phyloP scores from a whole-genome alignment of 2,888 invertebrate genomes.

The Therioaphis trifolii region DNA sequence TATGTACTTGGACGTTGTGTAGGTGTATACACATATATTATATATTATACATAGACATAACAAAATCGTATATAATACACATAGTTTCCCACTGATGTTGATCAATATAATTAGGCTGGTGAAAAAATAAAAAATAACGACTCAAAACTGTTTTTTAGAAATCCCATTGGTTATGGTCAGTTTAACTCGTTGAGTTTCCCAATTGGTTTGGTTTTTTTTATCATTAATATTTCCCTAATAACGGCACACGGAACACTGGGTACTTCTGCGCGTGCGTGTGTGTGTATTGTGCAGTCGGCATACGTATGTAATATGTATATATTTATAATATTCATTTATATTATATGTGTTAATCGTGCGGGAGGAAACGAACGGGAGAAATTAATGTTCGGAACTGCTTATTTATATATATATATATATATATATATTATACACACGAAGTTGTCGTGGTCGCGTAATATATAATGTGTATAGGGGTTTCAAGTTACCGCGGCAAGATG shows the following conservation, averaged over 20 bases:
- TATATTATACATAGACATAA: background rate
- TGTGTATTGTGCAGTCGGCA: no score
- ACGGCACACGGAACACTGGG: background rate
- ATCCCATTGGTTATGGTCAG: constrained; percentile 25
- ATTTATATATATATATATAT: background rate
- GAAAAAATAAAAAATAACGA: constrained; percentile 15
- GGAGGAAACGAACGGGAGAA: constrained; percentile 31
- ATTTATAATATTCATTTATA: no score
- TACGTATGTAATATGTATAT: no score
- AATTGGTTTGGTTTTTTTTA: background rate
- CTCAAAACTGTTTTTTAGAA: constrained; percentile 21
- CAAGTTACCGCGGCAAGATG: background rate
- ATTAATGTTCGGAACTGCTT: constrained; percentile 49
- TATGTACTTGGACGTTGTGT: no score
- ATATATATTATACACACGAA: background rate
- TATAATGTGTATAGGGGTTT: constrained; percentile 4
- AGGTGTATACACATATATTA: background rate
- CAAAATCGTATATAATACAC: background rate
- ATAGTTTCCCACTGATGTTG: background rate
- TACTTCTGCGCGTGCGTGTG: background rate
- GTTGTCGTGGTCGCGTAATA: background rate
- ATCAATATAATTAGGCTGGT: background rate
- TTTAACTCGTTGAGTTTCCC: constrained; percentile 48
- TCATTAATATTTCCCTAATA: background rate
- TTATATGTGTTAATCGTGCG: background rate